Evolutionary conservation across 2,113 vertebrate genomes (phyloP), one percentile per base, ranked within the genome.

Genomic region (Phocoena phocoena): DNA sequence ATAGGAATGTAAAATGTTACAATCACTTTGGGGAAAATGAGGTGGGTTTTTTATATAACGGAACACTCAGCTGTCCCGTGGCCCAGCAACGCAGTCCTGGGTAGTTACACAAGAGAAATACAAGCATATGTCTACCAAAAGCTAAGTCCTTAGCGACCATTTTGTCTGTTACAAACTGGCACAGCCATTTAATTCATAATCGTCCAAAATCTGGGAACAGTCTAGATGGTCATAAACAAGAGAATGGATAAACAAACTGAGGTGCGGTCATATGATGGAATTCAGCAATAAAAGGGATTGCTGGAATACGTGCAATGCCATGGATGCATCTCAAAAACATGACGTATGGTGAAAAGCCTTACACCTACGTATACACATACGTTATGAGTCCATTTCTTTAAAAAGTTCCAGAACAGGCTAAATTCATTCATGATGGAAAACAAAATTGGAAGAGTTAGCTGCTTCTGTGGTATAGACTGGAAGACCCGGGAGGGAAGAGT

Each of bases 91-190:
- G 25, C 8, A 53, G 18, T 33, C 18, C 47, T 28, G 68, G 74
- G 17, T n/a, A 14, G 76, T 84, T 60, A 85, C 60, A 13, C 76
- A 88, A 73, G 38, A 67, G 76, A 84, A 80, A 74, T 33, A 84
- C 2, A 84, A 74, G 31, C 44, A 20, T n/a, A 41, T 26, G 3
- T n/a, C 41, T 14, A 71, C 47, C 47, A 26, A 88, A 83, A 70
- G 36, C 47, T 53, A 79, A 6, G 25, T 36, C 7, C 55, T 36
- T 62, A 18, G 63, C 2, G 10, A 28, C 31, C 50, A 38, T 55
- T 33, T 68, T 68, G 47, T 41, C 62, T 55, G 8, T 80, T 68
- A 41, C 18, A 33, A 25, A 67, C 5, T 36, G 21, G 23, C 38
- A 38, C 0, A 26, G 23, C 26, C 77, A 17, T 55, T 55, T 41